Evolutionary conservation across 2,113 vertebrate species (phyloP).

Genomic region (western clawed frog (Xenopus tropicalis)): DNA sequence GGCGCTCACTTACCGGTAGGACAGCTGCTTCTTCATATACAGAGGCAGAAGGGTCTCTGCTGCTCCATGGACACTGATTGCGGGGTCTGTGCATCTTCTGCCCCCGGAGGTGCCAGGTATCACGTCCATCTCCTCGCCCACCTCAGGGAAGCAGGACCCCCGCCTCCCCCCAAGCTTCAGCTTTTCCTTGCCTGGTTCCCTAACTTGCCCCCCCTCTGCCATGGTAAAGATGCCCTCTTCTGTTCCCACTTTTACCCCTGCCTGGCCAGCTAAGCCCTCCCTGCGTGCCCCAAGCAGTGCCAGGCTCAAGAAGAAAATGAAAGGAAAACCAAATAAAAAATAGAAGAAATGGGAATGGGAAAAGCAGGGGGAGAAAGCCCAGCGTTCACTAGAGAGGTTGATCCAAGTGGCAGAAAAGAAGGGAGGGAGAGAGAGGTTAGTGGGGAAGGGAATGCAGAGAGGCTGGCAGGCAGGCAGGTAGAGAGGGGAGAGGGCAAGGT

Average conservation of each 20-base stretch:
- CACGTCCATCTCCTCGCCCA: conserved; percentile 8
- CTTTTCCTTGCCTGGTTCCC: not conserved
- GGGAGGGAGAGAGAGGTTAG: not conserved
- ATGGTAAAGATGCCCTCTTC: not conserved
- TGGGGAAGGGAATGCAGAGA: not conserved
- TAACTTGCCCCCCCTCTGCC: conserved; percentile 19
- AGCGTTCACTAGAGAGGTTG: no score
- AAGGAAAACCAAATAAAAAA: not conserved
- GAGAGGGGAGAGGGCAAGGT: not conserved
- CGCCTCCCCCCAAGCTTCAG: not conserved
- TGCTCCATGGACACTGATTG: not conserved
- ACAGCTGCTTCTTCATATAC: conserved; percentile 71
- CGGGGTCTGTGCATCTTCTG: not conserved
- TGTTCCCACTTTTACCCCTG: not conserved
- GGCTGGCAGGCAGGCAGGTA: not conserved
- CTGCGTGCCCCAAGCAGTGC: not conserved
- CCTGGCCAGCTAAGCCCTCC: not conserved
- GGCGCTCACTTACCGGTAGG: conserved; percentile 63
- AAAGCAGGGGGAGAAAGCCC: no score
- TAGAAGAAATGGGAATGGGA: not conserved
- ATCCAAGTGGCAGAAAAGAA: not conserved
- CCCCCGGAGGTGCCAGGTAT: conserved; percentile 9
- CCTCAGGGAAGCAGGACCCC: not conserved
- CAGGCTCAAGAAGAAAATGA: not conserved
- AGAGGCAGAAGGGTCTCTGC: conserved; percentile 51